Conservation (phyloP, 53 echinoderm and acorn worm genomes). For the Antedon mediterranea region DNA sequence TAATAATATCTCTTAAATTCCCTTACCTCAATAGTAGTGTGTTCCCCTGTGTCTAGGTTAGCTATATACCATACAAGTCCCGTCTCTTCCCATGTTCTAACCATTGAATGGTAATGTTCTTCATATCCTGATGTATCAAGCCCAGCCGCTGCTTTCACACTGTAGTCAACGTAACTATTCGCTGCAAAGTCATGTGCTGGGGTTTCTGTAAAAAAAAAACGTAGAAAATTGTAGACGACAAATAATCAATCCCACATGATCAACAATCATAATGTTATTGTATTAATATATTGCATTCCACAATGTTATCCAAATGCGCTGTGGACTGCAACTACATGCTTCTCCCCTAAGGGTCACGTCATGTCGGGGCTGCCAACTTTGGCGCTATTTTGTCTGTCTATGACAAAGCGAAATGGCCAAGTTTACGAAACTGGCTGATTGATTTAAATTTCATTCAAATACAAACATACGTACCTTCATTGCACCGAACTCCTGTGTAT, state of each 20-base stretch:
- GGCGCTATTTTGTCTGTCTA: too few relatives aligned
- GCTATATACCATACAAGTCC: constrained; percentile 85
- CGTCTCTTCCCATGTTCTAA: constrained; percentile 44
- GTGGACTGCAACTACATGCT: too few relatives aligned
- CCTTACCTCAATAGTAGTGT: constrained; percentile 64
- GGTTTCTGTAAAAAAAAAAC: constrained; percentile 1
- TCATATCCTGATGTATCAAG: neutral
- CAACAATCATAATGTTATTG: too few relatives aligned
- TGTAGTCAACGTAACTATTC: constrained; percentile 65
- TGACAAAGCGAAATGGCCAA: too few relatives aligned
- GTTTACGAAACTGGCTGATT: too few relatives aligned
- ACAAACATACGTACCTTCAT: constrained; percentile 27
- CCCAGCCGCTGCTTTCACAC: neutral
- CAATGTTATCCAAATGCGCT: too few relatives aligned
- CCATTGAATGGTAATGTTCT: constrained; percentile 47
- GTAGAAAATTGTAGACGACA: too few relatives aligned
- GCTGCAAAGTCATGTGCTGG: constrained; percentile 39
- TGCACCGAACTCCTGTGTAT: constrained; percentile 36
- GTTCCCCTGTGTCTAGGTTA: constrained; percentile 58
- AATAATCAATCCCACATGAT: too few relatives aligned
- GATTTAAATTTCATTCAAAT: neutral
- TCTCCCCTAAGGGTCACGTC: too few relatives aligned
- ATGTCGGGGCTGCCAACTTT: too few relatives aligned
- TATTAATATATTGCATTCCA: too few relatives aligned
- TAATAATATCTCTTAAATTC: neutral